A percentile compares a stretch with the other conserved stretches of the same genome.
phyloP scores from a whole-genome alignment of 2,113 vertebrate species.

The Epinephelus moara region DNA sequence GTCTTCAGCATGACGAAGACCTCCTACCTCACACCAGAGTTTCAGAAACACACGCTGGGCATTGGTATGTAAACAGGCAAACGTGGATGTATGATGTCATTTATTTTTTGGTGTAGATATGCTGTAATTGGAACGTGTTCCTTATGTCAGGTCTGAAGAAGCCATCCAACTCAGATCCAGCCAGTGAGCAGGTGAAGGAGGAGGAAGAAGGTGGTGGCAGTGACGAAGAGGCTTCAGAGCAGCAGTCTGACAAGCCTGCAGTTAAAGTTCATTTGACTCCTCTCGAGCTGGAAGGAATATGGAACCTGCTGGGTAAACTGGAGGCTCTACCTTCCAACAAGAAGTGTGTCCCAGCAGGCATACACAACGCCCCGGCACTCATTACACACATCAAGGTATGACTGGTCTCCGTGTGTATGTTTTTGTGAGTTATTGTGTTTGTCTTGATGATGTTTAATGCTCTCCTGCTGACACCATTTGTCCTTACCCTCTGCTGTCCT shows the following conservation, averaged over 20 bases:
- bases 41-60: conserved; percentile 94
- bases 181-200: conserved; percentile 62
- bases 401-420: neutral
- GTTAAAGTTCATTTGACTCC: conserved; percentile 87
- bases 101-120: neutral
- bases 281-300: conserved; percentile 94
- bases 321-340: conserved; percentile 94
- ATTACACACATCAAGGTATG: conserved; percentile 91
- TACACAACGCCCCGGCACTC: conserved; percentile 92
- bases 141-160: conserved; percentile 75
- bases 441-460: neutral
- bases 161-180: conserved; percentile 34
- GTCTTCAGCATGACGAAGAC: conserved; percentile 93
- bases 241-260: conserved; percentile 43
- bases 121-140: neutral
- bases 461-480: neutral
- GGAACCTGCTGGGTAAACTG: conserved; percentile 94
- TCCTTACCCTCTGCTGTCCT: neutral
- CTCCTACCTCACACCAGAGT: conserved; percentile 96
- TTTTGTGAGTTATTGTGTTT: neutral
- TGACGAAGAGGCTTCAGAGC: conserved; percentile 56
- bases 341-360: conserved; percentile 95
- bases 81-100: neutral
- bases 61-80: conserved; percentile 86
- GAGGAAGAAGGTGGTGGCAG: conserved; percentile 34